These are phyloP conservation scores for Actinernus sp. DNA, from an alignment of 92 coral and sea anemone genomes.

Conservation along the genomic window DNA sequence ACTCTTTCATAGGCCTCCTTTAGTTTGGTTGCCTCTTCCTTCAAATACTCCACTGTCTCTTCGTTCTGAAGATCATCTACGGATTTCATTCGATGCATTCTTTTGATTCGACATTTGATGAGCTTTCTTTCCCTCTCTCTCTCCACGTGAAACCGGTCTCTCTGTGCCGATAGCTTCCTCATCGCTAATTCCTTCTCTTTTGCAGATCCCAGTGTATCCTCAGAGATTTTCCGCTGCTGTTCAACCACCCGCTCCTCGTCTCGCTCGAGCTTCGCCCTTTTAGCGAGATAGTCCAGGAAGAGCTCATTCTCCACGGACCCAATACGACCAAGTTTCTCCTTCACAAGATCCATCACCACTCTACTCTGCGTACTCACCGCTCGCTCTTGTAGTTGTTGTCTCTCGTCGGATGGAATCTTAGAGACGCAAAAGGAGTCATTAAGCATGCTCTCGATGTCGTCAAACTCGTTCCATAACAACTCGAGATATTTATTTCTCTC, in stretches of 20 bases:
- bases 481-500: conserved; percentile 68
- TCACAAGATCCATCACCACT: conserved; percentile 66
- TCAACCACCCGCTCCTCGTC: conserved; percentile 86
- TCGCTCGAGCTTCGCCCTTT: conserved; percentile 74
- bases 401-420: conserved; percentile 3
- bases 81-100: conserved; percentile 63
- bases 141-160: conserved; percentile 79
- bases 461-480: conserved; percentile 65
- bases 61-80: conserved; percentile 78
- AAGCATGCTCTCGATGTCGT: conserved; percentile 62
- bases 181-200: conserved; percentile 79
- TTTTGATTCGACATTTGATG: conserved; percentile 65
- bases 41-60: conserved; percentile 75
- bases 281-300: conserved; percentile 73
- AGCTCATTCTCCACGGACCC: conserved; percentile 66
- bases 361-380: conserved; percentile 53
- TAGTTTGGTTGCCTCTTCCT: conserved; percentile 81
- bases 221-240: conserved; percentile 79
- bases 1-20: conserved; percentile 86
- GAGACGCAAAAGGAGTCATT: conserved; percentile 26
- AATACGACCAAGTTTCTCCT: conserved; percentile 61
- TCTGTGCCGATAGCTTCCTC: conserved; percentile 61
- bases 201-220: conserved; percentile 67
- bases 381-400: conserved; percentile 22
- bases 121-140: conserved; percentile 74